A percentile compares a stretch with the other conserved stretches of the same genome.
phyloP scores from a whole-genome alignment of 2,888 invertebrate species.

The Cynaeus angustus region DNA sequence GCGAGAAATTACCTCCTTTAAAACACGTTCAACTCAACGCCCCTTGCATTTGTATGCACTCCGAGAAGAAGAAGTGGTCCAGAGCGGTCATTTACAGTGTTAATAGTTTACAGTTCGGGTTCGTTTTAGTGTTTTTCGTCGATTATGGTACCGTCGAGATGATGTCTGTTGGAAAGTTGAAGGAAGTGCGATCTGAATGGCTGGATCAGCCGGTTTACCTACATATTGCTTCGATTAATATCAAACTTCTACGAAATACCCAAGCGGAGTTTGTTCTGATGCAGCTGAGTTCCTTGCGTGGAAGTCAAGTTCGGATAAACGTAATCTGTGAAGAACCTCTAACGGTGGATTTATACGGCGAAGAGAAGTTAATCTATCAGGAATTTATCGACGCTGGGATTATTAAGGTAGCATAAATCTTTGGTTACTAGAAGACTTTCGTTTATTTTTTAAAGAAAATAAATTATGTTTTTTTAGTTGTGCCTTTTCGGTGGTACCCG shows the following conservation, averaged over 20 bases:
- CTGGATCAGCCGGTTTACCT: conserved; percentile 73
- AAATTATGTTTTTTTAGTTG: not conserved
- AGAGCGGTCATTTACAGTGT: conserved; percentile 78
- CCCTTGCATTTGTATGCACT: conserved; percentile 78
- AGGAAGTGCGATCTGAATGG: conserved; percentile 73
- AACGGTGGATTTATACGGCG: conserved; percentile 60
- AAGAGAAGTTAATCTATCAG: conserved; percentile 59
- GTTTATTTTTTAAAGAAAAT: conserved; percentile 3
- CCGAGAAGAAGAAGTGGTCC: conserved; percentile 81
- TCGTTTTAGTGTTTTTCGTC: conserved; percentile 79
- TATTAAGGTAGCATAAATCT: not conserved
- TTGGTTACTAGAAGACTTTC: not conserved
- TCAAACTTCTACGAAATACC: conserved; percentile 53
- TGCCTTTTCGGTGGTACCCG: not conserved
- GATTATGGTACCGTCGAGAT: conserved; percentile 83
- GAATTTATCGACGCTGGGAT: conserved; percentile 35
- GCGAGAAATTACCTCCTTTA: conserved; percentile 70
- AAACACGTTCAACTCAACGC: conserved; percentile 68
- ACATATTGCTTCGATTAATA: conserved; percentile 72
- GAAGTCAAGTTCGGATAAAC: conserved; percentile 54
- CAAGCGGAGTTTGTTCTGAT: conserved; percentile 44
- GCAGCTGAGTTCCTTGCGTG: conserved; percentile 55
- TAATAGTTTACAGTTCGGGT: conserved; percentile 66
- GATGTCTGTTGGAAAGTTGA: conserved; percentile 71
- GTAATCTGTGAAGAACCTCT: conserved; percentile 59